A percentile compares a stretch with the other conserved stretches of the same genome.
These are phyloP conservation scores for Lemur catta DNA, from an alignment of 2,797 vertebrate genomes.

Conservation along the genomic window DNA sequence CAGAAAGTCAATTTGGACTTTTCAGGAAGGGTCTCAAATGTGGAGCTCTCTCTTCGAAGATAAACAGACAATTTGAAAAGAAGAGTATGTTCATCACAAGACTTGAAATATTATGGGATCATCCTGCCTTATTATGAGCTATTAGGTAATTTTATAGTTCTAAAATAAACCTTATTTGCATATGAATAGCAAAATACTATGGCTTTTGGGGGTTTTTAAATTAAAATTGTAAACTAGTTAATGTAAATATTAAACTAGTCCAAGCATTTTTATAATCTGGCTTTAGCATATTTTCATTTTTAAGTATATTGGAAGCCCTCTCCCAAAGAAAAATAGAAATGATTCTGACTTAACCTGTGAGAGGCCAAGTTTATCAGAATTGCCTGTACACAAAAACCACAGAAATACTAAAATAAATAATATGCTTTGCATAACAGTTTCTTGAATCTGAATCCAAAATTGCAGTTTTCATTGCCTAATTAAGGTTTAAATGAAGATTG, in stretches of 20 bases:
- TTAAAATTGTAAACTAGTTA: background rate
- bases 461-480: slow-evolving; percentile 35
- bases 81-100: background rate
- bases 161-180: background rate
- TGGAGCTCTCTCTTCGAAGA: background rate
- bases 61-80: background rate
- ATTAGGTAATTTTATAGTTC: background rate
- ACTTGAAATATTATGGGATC: background rate
- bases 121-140: background rate
- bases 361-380: background rate
- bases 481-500: slow-evolving; percentile 50
- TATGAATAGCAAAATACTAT: background rate
- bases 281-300: background rate
- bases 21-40: background rate
- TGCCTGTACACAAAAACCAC: background rate
- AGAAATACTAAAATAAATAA: slow-evolving; percentile 4
- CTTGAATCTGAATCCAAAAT: slow-evolving; percentile 8
- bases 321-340: background rate
- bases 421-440: background rate
- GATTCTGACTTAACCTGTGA: background rate
- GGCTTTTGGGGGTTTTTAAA: background rate
- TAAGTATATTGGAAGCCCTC: background rate
- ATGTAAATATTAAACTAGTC: background rate
- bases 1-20: background rate
- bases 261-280: background rate